A percentile compares a stretch with the other conserved stretches of the same genome.
Conservation (phyloP, 2,888 invertebrate genomes). For the Dendrolimus houi region DNA sequence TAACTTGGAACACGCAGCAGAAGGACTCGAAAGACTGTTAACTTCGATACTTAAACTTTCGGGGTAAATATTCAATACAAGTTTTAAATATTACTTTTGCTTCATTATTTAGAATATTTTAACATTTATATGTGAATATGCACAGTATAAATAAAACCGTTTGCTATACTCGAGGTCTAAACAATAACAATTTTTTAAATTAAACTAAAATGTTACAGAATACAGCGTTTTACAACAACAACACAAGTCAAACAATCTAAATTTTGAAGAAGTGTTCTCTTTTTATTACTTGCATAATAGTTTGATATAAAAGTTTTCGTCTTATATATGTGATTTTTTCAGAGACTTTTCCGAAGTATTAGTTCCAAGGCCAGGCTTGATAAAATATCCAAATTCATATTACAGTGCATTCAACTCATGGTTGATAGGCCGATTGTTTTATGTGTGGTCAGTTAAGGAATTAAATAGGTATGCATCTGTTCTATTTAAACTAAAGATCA, state of each 20-base stretch:
- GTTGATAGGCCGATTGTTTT: constrained; percentile 81
- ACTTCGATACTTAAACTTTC: constrained; percentile 76
- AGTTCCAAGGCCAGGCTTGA: constrained; percentile 60
- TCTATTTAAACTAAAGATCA: too few relatives aligned
- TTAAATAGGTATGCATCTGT: constrained; percentile 56
- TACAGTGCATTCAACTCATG: constrained; percentile 79
- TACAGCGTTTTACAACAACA: too few relatives aligned
- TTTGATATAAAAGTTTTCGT: too few relatives aligned
- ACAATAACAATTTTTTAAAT: too few relatives aligned
- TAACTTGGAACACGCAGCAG: constrained; percentile 72
- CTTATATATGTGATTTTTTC: constrained; percentile 15
- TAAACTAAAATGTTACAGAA: too few relatives aligned
- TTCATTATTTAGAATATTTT: too few relatives aligned
- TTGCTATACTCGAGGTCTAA: too few relatives aligned
- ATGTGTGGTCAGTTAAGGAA: constrained; percentile 75
- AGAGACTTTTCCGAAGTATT: constrained; percentile 74
- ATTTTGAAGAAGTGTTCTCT: too few relatives aligned
- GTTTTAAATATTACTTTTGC: background rate
- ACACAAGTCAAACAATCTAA: too few relatives aligned
- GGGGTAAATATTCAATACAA: constrained; percentile 36
- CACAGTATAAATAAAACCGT: too few relatives aligned
- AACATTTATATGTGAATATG: too few relatives aligned
- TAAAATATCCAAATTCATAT: constrained; percentile 55
- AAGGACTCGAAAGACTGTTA: constrained; percentile 73
- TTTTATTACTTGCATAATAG: too few relatives aligned